Conservation (phyloP, 1,140 invertebrate genomes). For the Drosophila bocki region DNA sequence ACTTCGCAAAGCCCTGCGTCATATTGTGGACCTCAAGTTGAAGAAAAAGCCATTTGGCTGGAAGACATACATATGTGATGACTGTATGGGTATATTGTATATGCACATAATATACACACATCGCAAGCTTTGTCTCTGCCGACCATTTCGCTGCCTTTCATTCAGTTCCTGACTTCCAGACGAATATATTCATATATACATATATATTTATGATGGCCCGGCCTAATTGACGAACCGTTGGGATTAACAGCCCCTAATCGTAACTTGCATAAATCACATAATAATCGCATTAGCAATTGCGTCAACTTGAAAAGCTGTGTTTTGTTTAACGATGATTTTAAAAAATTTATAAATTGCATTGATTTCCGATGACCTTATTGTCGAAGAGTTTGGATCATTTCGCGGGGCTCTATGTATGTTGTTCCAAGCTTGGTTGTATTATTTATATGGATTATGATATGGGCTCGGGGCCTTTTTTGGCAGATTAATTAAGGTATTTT, state of each 20-base stretch:
- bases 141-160: constrained; percentile 50
- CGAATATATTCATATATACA: constrained; percentile 4
- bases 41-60: constrained; percentile 40
- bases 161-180: constrained; percentile 17
- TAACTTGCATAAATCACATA: constrained; percentile 56
- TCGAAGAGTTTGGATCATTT: constrained; percentile 46
- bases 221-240: constrained; percentile 26
- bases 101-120: constrained; percentile 24
- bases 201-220: constrained; percentile 4
- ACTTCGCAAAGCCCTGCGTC: constrained; percentile 57
- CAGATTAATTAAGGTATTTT: constrained; percentile 52
- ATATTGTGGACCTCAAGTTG: constrained; percentile 25
- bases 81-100: constrained; percentile 8
- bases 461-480: constrained; percentile 21
- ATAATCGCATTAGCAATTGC: constrained; percentile 69
- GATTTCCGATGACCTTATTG: constrained; percentile 65
- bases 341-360: constrained; percentile 36
- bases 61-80: constrained; percentile 65
- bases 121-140: constrained; percentile 30
- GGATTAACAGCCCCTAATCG: constrained; percentile 46
- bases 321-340: constrained; percentile 11
- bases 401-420: constrained; percentile 43
- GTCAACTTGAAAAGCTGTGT: constrained; percentile 46
- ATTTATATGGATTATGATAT: constrained; percentile 32
- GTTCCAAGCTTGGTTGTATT: constrained; percentile 38